Percentiles rank a stretch among this genome's conserved stretches.
phyloP scores from a whole-genome alignment of 2,113 vertebrate species.

The Chaenocephalus aceratus region DNA sequence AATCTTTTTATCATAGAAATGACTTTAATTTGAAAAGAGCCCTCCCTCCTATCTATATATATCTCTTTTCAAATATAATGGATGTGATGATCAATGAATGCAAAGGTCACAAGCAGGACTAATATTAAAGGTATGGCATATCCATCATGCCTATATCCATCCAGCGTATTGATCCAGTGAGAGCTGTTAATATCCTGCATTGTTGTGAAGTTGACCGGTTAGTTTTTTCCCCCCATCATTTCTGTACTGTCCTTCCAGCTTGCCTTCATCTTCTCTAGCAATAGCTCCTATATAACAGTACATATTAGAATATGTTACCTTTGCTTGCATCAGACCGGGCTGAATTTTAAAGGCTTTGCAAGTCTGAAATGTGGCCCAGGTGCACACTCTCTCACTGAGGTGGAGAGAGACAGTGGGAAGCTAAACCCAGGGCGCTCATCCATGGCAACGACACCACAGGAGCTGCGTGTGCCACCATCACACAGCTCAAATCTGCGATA shows the following conservation, averaged over 20 bases:
- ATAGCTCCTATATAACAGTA: neutral
- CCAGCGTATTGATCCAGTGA: constrained; percentile 18
- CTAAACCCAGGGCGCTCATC: constrained; percentile 42
- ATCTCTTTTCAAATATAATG: constrained; percentile 22
- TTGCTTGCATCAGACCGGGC: constrained; percentile 34
- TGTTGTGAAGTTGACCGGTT: constrained; percentile 5
- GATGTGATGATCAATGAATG: constrained; percentile 27
- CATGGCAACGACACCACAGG: constrained; percentile 41
- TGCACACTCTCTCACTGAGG: constrained; percentile 4
- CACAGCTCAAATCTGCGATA: constrained; percentile 13
- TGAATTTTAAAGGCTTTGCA: constrained; percentile 12
- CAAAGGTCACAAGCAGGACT: constrained; percentile 44
- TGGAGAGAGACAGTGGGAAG: constrained; percentile 28
- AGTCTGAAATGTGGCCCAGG: constrained; percentile 37
- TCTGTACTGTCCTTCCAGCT: neutral
- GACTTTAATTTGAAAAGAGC: neutral
- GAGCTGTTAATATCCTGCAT: constrained; percentile 6
- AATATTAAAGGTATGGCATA: neutral
- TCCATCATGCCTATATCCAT: constrained; percentile 6
- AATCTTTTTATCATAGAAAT: constrained; percentile 31
- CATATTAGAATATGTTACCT: constrained; percentile 35
- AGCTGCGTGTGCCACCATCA: constrained; percentile 17
- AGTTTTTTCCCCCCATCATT: neutral
- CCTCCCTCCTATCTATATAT: neutral
- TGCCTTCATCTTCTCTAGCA: constrained; percentile 13